Base-by-base conservation (phyloP, 2,888 invertebrate species). In the Diadegma fenestrale region DNA sequence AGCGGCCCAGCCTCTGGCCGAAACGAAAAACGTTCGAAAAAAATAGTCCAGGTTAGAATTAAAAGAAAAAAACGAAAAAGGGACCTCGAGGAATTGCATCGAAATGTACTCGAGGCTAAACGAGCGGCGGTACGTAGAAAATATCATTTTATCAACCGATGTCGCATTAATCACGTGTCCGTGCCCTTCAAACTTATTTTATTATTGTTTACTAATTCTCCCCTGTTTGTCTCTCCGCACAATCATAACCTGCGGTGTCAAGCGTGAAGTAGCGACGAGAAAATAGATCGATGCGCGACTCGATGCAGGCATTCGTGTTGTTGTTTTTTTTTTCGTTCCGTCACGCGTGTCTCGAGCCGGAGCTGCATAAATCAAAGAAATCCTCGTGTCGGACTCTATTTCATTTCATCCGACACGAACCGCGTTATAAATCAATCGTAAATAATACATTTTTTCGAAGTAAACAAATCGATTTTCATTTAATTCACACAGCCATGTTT, bases 21-120 rank as follows among this genome's bases (percentile, higher is more conserved):
- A 64, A 51, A 43, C 76, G 79, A 19, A 12, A 48, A 81, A 14
- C 30, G 63, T 33, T 22, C 48, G 12, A 80, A 64, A 82, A 80
- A 73, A 73, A 72, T 63, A 14, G 72, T 41, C 8, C 82, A 64
- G 61, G 30, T 54, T 0, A 82, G 72, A 54, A 68, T 61, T 33
- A 88, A 87, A 54, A 80, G 75, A 30, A 85, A 80, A 30, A 86
- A 80, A 76, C 80, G 81, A n/a, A 84, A 79, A 48, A 84, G 71
- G 48, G 87, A 88, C 26, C 86, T 88, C 48, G 87, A 87, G 43
- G 77, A 86, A 61, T 30, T 88, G 12, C 84, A 83, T 54, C 76
- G 66, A 22, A 85, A 86, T 77, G 87, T 84, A 30, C 79, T 84
- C 64, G 81, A 78, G 64, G 80, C 87, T 0, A 88, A 85, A 48